These are phyloP conservation scores for Aphrophora alni DNA, from an alignment of 2,888 invertebrate species.

Conservation along the genomic window DNA sequence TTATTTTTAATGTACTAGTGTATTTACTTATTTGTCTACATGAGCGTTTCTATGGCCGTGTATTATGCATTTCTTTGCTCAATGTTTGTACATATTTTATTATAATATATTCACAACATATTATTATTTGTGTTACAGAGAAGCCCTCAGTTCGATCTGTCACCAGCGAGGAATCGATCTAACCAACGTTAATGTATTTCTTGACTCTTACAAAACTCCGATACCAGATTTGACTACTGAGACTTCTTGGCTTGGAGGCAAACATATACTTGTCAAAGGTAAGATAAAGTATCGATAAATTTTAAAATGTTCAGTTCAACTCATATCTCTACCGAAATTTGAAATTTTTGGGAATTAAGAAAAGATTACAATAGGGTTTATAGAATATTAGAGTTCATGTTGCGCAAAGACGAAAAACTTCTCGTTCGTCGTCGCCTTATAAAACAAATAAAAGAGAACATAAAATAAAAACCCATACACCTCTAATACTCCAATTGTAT, in stretches of 20 bases:
- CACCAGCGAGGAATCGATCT: conserved; percentile 71
- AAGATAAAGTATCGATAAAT: conserved; percentile 51
- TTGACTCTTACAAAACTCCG: conserved; percentile 69
- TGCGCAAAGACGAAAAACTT: too few species aligned
- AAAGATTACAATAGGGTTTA: background rate
- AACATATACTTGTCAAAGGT: conserved; percentile 70
- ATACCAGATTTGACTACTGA: conserved; percentile 67
- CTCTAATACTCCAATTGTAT: too few species aligned
- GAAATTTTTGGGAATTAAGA: background rate
- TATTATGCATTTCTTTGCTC: too few species aligned
- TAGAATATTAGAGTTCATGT: background rate
- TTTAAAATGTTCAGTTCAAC: conserved; percentile 37
- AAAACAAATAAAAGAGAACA: too few species aligned
- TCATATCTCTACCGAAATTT: background rate
- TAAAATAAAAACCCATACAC: too few species aligned
- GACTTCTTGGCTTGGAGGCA: conserved; percentile 69
- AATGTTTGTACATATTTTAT: too few species aligned
- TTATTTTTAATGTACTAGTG: too few species aligned
- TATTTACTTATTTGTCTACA: too few species aligned
- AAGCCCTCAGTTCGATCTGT: conserved; percentile 68
- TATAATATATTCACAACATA: too few species aligned
- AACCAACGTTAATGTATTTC: conserved; percentile 66
- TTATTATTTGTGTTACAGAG: conserved; percentile 64
- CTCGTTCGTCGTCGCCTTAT: too few species aligned
- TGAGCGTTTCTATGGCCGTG: too few species aligned